Conservation (phyloP, 2,113 vertebrate genomes). For the Jaculus jaculus region DNA sequence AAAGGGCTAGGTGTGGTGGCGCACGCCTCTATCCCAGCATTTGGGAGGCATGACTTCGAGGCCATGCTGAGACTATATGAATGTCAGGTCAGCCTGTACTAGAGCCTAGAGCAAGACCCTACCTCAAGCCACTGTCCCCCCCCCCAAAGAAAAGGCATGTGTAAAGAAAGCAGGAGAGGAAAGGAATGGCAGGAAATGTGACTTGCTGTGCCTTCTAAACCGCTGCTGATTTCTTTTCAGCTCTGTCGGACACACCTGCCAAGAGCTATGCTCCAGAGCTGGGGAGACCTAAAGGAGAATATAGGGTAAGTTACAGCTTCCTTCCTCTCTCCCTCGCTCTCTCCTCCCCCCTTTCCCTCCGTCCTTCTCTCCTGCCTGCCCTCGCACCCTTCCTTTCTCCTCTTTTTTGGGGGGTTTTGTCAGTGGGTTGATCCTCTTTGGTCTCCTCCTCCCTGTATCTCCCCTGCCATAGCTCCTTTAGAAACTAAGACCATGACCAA, state of each 20-base stretch:
- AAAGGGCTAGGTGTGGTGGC: too few relatives aligned
- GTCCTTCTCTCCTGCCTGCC: too few relatives aligned
- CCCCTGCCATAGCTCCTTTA: background rate
- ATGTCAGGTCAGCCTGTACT: too few relatives aligned
- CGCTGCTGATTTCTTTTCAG: slow-evolving; percentile 80
- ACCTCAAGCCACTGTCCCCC: too few relatives aligned
- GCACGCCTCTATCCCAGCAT: too few relatives aligned
- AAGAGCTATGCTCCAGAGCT: slow-evolving; percentile 92
- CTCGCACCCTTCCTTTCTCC: background rate
- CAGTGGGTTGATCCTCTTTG: background rate
- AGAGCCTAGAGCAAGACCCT: too few relatives aligned
- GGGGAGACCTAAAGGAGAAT: slow-evolving; percentile 92
- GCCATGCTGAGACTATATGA: too few relatives aligned
- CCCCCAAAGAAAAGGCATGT: background rate
- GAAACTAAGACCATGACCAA: background rate
- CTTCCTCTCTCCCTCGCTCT: background rate
- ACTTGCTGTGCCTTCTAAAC: slow-evolving; percentile 37
- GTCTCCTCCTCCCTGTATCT: background rate
- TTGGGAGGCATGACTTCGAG: too few relatives aligned
- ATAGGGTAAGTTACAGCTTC: slow-evolving; percentile 84
- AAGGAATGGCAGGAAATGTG: background rate
- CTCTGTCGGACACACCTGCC: slow-evolving; percentile 84
- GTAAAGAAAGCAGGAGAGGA: background rate
- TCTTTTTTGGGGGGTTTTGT: background rate
- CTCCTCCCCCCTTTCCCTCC: too few relatives aligned